Evolutionary conservation across 2,888 invertebrate genomes (phyloP).

Genomic region (Vanessa cardui): DNA sequence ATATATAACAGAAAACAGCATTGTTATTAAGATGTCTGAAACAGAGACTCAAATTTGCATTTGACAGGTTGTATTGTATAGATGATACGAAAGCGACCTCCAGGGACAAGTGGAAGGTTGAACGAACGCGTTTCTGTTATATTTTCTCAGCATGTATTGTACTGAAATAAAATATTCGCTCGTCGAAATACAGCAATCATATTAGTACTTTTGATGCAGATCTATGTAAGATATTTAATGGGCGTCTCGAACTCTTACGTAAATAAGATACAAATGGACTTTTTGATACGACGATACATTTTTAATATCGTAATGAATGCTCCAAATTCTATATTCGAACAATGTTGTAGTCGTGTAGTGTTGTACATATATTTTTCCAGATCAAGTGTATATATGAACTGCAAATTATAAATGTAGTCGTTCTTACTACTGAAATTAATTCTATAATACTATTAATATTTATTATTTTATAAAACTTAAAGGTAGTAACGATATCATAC

Average conservation of each 20-base stretch:
- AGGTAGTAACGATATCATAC: too few species aligned
- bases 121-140: slow-evolving; percentile 14
- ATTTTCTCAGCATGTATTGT: slow-evolving; percentile 1
- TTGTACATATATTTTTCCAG: too few species aligned
- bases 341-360: not conserved
- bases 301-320: slow-evolving; percentile 7
- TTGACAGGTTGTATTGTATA: slow-evolving; percentile 30
- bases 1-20: not conserved
- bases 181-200: too few species aligned
- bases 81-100: slow-evolving; percentile 27
- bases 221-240: too few species aligned
- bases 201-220: too few species aligned
- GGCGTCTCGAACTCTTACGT: too few species aligned
- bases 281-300: not conserved
- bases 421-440: too few species aligned
- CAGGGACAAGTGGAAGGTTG: slow-evolving; percentile 9
- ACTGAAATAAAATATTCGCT: too few species aligned
- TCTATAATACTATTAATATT: too few species aligned
- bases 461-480: too few species aligned
- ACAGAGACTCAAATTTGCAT: slow-evolving; percentile 28
- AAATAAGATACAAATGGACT: not conserved
- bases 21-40: slow-evolving; percentile 26
- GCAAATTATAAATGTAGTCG: too few species aligned
- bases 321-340: not conserved
- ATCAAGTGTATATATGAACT: too few species aligned